phyloP scores from a whole-genome alignment of 2,113 vertebrate genomes.

The Semnopithecus entellus region DNA sequence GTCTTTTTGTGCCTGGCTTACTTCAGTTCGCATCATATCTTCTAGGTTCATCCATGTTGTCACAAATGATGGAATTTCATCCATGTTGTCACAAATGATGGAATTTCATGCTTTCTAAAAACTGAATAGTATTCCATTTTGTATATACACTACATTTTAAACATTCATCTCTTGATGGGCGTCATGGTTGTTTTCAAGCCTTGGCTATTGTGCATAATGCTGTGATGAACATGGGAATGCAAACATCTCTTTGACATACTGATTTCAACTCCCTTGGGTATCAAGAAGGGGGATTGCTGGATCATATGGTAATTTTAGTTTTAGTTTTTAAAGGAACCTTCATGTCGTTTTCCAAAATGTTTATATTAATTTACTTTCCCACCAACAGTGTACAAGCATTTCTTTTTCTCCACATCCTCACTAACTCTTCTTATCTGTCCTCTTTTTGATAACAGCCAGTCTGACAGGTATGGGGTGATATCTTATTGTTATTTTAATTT shows the following conservation, averaged over 20 bases:
- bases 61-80: background rate
- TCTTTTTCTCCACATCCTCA: background rate
- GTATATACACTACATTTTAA: background rate
- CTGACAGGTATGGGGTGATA: background rate
- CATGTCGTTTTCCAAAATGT: background rate
- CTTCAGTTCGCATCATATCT: background rate
- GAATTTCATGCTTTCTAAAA: background rate
- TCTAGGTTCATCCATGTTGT: background rate
- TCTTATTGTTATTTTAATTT: background rate
- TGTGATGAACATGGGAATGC: background rate
- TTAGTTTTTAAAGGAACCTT: no score
- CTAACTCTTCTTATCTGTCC: background rate
- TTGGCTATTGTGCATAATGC: background rate
- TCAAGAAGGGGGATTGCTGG: background rate
- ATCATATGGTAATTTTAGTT: background rate
- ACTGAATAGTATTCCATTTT: background rate
- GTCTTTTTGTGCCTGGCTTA: background rate
- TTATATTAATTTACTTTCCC: background rate
- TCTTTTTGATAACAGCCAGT: background rate
- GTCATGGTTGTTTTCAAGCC: background rate
- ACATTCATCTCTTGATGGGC: background rate
- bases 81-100: background rate
- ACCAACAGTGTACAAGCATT: background rate
- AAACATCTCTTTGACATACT: background rate
- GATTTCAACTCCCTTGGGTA: background rate